phyloP scores from a whole-genome alignment of 2,888 invertebrate genomes.

The Drosophila merina region DNA sequence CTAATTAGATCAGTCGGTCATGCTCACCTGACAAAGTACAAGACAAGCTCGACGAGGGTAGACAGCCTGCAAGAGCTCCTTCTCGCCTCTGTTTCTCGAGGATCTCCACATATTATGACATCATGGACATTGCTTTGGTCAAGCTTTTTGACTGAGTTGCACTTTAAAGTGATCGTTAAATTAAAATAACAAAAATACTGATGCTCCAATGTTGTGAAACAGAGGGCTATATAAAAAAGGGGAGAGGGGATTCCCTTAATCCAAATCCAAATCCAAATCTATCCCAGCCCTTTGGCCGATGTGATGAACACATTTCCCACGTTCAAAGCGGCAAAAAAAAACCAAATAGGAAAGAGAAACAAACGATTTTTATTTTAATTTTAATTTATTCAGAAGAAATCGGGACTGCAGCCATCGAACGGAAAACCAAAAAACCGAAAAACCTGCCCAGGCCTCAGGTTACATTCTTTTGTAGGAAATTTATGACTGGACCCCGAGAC shows the following conservation, averaged over 20 bases:
- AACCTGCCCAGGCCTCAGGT: slow-evolving; percentile 57
- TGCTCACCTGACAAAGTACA: slow-evolving; percentile 41
- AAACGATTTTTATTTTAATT: slow-evolving; percentile 54
- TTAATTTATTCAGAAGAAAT: slow-evolving; percentile 81
- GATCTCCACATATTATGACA: slow-evolving; percentile 31
- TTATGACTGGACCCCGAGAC: slow-evolving; percentile 58
- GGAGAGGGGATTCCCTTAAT: slow-evolving; percentile 35
- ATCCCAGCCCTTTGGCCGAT: slow-evolving; percentile 16
- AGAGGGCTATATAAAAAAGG: slow-evolving; percentile 26
- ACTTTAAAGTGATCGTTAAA: slow-evolving; percentile 67
- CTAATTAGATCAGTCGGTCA: slow-evolving; percentile 49
- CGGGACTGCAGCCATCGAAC: slow-evolving; percentile 70
- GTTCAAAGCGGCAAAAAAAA: slow-evolving; percentile 53
- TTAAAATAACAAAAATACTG: slow-evolving; percentile 65
- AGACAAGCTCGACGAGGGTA: slow-evolving; percentile 35
- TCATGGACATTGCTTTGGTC: slow-evolving; percentile 50
- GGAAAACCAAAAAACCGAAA: slow-evolving; percentile 62
- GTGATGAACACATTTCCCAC: slow-evolving; percentile 78
- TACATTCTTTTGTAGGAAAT: slow-evolving; percentile 78
- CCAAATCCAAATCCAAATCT: slow-evolving; percentile 23
- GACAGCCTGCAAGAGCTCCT: slow-evolving; percentile 13
- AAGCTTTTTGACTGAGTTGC: slow-evolving; percentile 48
- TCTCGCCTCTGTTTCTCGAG: slow-evolving; percentile 1
- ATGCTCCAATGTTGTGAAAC: slow-evolving; percentile 55
- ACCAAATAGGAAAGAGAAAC: slow-evolving; percentile 28